phyloP scores from a whole-genome alignment of 2,113 vertebrate genomes.

The Hypanus sabinus region DNA sequence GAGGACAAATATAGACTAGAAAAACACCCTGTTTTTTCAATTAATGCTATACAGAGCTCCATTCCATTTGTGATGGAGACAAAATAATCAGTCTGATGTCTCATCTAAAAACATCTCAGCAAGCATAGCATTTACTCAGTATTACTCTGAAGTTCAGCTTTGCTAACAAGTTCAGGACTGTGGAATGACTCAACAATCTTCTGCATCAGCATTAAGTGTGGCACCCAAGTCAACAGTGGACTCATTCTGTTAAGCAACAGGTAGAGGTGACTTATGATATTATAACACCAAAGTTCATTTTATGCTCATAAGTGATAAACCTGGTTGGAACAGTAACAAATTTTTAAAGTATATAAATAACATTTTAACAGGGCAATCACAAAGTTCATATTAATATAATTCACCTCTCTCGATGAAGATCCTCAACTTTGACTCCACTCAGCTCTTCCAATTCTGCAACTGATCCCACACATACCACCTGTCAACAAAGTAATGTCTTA shows the following conservation, averaged over 20 bases:
- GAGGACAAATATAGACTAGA: not conserved
- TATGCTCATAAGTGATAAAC: not conserved
- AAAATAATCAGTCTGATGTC: not conserved
- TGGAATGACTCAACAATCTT: not conserved
- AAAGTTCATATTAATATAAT: conserved; percentile 41
- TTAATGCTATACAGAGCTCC: not conserved
- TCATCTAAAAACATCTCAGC: not conserved
- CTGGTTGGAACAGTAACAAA: not conserved
- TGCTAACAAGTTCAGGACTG: not conserved
- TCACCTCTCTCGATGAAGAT: conserved; percentile 92
- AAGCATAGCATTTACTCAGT: not conserved
- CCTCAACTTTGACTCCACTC: conserved; percentile 71
- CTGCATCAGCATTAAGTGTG: not conserved
- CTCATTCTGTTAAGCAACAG: not conserved
- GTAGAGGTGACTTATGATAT: too few relatives aligned
- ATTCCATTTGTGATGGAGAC: not conserved
- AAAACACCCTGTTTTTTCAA: not conserved
- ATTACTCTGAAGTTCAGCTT: not conserved
- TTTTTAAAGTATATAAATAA: not conserved
- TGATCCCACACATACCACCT: conserved; percentile 91
- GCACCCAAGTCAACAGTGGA: not conserved
- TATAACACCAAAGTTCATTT: not conserved
- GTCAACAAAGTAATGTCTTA: conserved; percentile 39
- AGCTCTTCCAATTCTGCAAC: conserved; percentile 80
- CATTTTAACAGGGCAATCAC: not conserved